These are phyloP conservation scores for Drosophila rubida DNA, from an alignment of 2,888 invertebrate genomes.

Conservation along the genomic window DNA sequence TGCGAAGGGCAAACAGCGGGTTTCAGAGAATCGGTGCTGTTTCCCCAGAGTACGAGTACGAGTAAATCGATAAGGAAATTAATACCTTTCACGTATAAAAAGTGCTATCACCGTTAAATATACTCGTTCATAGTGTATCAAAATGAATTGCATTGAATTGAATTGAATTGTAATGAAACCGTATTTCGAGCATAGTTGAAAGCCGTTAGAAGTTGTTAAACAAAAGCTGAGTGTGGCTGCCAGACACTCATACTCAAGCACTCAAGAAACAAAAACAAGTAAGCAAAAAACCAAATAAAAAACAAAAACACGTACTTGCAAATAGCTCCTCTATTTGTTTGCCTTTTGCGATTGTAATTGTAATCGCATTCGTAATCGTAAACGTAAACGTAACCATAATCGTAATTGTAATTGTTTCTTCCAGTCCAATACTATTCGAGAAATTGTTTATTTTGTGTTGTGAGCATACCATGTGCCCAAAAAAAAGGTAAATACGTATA, in stretches of 20 bases:
- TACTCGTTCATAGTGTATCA: conserved; percentile 42
- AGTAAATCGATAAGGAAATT: conserved; percentile 40
- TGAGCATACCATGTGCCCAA: not conserved
- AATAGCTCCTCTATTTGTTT: conserved; percentile 33
- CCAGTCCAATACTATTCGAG: conserved; percentile 26
- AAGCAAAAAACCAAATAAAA: not conserved
- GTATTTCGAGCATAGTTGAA: conserved; percentile 45
- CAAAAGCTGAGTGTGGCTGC: conserved; percentile 25
- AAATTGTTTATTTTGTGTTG: conserved; percentile 25
- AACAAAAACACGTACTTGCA: conserved; percentile 20
- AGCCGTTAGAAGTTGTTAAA: conserved; percentile 61
- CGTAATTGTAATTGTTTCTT: conserved; percentile 36
- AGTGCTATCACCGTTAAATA: conserved; percentile 54
- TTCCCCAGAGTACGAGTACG: conserved; percentile 11
- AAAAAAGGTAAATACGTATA: conserved; percentile 18
- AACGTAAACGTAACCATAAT: conserved; percentile 2
- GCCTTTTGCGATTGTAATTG: conserved; percentile 32
- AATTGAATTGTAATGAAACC: conserved; percentile 12
- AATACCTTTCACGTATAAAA: conserved; percentile 56
- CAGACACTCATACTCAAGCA: conserved; percentile 19
- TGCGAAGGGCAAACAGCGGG: too few species aligned
- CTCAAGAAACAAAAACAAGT: conserved; percentile 19
- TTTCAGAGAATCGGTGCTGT: conserved; percentile 57
- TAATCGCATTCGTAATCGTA: conserved; percentile 10
- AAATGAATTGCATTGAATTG: conserved; percentile 10